These are phyloP conservation scores for Aeoliscus strigatus DNA, from an alignment of 2,797 vertebrate genomes.

Conservation along the genomic window DNA sequence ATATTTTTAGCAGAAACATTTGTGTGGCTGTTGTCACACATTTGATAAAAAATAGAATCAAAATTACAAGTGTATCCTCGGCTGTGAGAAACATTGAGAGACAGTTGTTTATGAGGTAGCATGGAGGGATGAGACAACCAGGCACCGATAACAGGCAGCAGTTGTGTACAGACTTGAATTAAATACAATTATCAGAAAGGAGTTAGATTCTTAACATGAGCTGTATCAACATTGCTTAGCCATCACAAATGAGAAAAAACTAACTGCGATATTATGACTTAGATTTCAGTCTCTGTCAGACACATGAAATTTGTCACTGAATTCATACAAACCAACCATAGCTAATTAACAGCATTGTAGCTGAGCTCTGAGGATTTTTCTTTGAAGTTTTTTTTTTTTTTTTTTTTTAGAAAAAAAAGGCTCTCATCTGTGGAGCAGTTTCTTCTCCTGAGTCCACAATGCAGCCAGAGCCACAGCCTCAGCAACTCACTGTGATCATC, in stretches of 20 bases:
- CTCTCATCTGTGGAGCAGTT: constrained; percentile 32
- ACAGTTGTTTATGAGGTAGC: no score
- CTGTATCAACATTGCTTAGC: constrained; percentile 39
- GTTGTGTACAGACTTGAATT: constrained; percentile 9
- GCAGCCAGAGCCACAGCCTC: no score
- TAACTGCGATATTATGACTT: constrained; percentile 22
- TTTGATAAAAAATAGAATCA: no score
- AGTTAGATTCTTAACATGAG: constrained; percentile 37
- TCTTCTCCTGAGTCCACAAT: constrained; percentile 27
- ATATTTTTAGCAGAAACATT: no score
- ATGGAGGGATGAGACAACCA: no score
- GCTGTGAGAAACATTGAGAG: no score
- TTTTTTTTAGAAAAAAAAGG: constrained; percentile 32
- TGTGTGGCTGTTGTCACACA: no score
- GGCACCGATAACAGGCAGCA: constrained; percentile 9
- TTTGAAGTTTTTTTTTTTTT: constrained; percentile 57
- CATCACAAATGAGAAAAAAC: constrained; percentile 46
- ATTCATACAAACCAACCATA: constrained; percentile 33
- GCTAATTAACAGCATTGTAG: constrained; percentile 47
- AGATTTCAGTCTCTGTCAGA: constrained; percentile 27
- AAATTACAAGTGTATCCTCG: no score
- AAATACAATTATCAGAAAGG: constrained; percentile 43
- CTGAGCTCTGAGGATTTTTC: constrained; percentile 30
- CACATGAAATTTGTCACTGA: constrained; percentile 37
- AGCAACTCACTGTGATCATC: constrained; percentile 47